A percentile compares a stretch with the other conserved stretches of the same genome.
phyloP scores from a whole-genome alignment of 2,888 invertebrate genomes.

The Dynastes grantii region DNA sequence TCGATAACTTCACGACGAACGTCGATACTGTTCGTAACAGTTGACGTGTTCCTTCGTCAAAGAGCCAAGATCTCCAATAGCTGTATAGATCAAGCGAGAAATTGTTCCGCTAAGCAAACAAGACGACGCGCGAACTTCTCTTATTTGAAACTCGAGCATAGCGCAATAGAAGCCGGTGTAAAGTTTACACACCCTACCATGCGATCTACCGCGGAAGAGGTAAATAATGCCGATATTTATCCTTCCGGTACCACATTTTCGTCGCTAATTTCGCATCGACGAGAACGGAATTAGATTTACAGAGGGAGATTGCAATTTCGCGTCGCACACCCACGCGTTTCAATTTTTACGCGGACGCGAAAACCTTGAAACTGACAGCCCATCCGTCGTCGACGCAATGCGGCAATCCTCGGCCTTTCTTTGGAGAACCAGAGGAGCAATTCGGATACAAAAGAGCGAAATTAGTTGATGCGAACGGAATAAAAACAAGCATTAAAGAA shows the following conservation, averaged over 20 bases:
- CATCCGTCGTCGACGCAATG: not conserved
- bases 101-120: slow-evolving; percentile 24
- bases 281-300: slow-evolving; percentile 42
- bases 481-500: slow-evolving; percentile 47
- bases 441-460: slow-evolving; percentile 47
- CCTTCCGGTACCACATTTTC: slow-evolving; percentile 19
- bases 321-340: slow-evolving; percentile 15
- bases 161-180: not conserved
- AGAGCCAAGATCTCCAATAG: not conserved
- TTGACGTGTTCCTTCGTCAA: too few species aligned
- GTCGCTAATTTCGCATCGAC: slow-evolving; percentile 26
- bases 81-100: not conserved
- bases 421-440: slow-evolving; percentile 18
- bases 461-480: slow-evolving; percentile 52
- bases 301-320: slow-evolving; percentile 23
- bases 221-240: slow-evolving; percentile 11
- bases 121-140: not conserved
- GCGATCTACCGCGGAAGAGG: not conserved
- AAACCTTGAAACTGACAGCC: slow-evolving; percentile 18
- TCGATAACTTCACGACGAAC: not conserved
- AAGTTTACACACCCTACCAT: not conserved
- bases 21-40: not conserved
- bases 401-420: not conserved
- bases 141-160: not conserved
- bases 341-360: slow-evolving; percentile 34